Evolutionary conservation across 2,888 invertebrate species (phyloP).

Genomic region (Baccha elongata): DNA sequence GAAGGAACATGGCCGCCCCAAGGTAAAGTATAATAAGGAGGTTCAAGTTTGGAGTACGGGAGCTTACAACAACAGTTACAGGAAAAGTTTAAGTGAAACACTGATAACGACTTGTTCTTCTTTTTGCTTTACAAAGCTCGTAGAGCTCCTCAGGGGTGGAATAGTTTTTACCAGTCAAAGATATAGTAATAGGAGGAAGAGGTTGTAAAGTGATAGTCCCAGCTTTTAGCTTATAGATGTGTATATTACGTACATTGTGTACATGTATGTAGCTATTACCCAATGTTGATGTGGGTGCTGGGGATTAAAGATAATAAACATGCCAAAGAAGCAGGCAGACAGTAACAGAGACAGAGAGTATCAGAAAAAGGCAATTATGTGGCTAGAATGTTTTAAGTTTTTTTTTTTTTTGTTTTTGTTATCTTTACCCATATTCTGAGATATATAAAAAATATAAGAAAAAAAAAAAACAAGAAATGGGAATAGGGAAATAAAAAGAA

Average conservation of each 20-base stretch:
- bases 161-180: conserved; percentile 16
- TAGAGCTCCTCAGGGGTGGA: conserved; percentile 15
- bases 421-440: neutral
- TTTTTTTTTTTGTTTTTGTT: conserved; percentile 37
- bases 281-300: neutral
- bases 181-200: neutral
- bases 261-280: neutral
- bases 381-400: conserved; percentile 48
- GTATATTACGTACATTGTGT: neutral
- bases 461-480: neutral
- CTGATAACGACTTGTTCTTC: conserved; percentile 64
- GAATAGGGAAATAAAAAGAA: neutral
- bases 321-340: neutral
- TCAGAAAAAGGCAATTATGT: conserved; percentile 59
- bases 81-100: conserved; percentile 64
- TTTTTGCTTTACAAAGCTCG: neutral
- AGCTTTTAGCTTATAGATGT: neutral
- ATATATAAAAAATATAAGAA: neutral
- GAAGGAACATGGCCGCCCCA: conserved; percentile 28
- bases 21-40: conserved; percentile 42
- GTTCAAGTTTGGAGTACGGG: conserved; percentile 5
- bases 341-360: neutral
- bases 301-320: conserved; percentile 3
- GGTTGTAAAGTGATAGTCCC: conserved; percentile 11
- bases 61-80: conserved; percentile 8